A percentile compares a stretch with the other conserved stretches of the same genome.
phyloP scores from a whole-genome alignment of 2,113 vertebrate species.

The Apistogramma diplotaenia region DNA sequence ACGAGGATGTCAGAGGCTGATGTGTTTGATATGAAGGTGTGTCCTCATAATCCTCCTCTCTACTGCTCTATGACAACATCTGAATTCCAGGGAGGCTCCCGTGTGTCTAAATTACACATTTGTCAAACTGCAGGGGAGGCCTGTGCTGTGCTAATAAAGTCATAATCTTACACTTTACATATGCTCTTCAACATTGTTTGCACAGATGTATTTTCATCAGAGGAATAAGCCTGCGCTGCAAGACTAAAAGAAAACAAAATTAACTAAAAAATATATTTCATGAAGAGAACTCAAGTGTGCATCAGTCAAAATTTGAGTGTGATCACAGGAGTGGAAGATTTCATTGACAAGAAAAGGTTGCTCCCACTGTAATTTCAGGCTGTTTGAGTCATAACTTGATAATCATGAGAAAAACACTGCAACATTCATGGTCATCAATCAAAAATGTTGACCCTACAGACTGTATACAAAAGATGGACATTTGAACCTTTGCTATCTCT shows the following conservation, averaged over 20 bases:
- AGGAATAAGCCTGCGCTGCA: background rate
- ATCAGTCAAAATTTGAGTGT: accelerated
- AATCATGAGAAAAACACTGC: background rate
- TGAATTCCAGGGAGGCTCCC: background rate
- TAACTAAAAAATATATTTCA: background rate
- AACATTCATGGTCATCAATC: background rate
- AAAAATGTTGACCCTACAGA: background rate
- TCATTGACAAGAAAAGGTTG: background rate
- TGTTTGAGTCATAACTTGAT: background rate
- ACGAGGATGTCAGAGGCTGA: background rate
- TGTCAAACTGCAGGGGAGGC: background rate
- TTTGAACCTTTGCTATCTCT: no score
- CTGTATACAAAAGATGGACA: no score
- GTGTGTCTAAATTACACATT: background rate
- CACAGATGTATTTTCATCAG: background rate
- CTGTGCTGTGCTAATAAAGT: background rate
- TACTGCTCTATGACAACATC: background rate
- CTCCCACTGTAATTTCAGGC: background rate
- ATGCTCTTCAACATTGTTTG: background rate
- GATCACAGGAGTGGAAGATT: background rate
- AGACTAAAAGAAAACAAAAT: background rate
- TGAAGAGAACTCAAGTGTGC: background rate
- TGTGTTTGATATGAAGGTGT: slow-evolving; percentile 27
- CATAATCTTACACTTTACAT: background rate
- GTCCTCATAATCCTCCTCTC: background rate